Base-by-base conservation (phyloP, 2,113 vertebrate species). In the Pongo abelii region DNA sequence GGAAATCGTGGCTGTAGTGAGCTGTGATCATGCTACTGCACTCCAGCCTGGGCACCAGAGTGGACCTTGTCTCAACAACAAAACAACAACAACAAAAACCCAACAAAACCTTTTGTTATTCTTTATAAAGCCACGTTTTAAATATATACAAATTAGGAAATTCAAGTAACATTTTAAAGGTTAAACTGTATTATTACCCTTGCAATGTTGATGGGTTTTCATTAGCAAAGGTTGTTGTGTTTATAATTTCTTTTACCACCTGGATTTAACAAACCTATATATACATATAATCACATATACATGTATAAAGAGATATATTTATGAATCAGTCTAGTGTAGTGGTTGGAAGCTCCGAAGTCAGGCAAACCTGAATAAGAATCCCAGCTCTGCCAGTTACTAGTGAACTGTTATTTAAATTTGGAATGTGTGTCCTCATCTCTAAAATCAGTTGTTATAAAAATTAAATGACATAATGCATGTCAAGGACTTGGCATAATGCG, bases 81-180 rank as follows among this genome's bases (percentile, higher is more conserved):
- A 64, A 64, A 13, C 30, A 69, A 69, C 61, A 64, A 27, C 61
- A 64, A 64, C 61, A 64, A 64, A 64, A 64, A 32, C 27, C 12
- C 61, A 32, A 32, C 12, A 64, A 32, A 64, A 32, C 12, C 69
- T 83, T 2, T 57, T 90, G 9, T 67, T 91, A 40, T 9, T 57
- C 25, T 86, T 93, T 92, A 74, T 48, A 95, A 84, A 89, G 38
- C 32, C 57, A 40, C 22, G 2, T 78, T 95, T 95, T 96, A 91
- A 94, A 92, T 55, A n/a, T 83, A 84, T 6, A 90, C 91, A 97
- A 93, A 61, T 91, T 90, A 50, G 59, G 50, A 89, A 87, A 92
- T 84, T 90, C 17, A 81, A 83, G 12, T 93, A 84, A 83, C 8
- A 67, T 92, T 89, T 93, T 89, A 89, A 90, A 93, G 4, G 18